Evolutionary conservation across 2,888 invertebrate genomes (phyloP).

Genomic region (Crepidodera aurea): DNA sequence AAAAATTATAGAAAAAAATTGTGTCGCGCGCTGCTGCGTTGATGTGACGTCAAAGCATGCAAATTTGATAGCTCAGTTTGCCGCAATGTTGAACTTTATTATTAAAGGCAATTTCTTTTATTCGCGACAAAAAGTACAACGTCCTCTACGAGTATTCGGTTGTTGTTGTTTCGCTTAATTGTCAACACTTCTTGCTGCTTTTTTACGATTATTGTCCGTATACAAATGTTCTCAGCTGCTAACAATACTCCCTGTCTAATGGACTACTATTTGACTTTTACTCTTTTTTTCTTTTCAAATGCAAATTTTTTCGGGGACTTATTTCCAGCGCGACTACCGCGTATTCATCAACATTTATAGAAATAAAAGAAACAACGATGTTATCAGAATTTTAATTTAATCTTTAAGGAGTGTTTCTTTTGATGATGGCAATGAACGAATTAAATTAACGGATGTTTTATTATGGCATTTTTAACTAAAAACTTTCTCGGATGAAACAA

Average conservation of each 20-base stretch:
- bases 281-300: constrained; percentile 7
- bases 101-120: constrained; percentile 58
- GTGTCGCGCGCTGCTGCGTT: neutral
- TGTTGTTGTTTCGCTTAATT: constrained; percentile 58
- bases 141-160: constrained; percentile 42
- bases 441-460: no score
- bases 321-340: neutral
- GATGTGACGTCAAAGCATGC: constrained; percentile 50
- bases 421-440: neutral
- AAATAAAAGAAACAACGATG: neutral
- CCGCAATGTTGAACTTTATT: constrained; percentile 50
- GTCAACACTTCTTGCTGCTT: constrained; percentile 57
- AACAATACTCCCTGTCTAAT: constrained; percentile 46
- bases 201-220: constrained; percentile 54
- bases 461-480: no score
- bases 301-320: neutral
- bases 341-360: constrained; percentile 1
- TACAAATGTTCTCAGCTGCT: constrained; percentile 56
- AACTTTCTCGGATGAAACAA: no score
- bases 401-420: neutral
- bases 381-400: constrained; percentile 3
- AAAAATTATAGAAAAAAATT: no score
- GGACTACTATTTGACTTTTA: constrained; percentile 4
- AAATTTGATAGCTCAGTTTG: constrained; percentile 52
- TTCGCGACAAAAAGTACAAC: constrained; percentile 55